Base-by-base conservation (phyloP, 2,113 vertebrate species). In the Conger conger region DNA sequence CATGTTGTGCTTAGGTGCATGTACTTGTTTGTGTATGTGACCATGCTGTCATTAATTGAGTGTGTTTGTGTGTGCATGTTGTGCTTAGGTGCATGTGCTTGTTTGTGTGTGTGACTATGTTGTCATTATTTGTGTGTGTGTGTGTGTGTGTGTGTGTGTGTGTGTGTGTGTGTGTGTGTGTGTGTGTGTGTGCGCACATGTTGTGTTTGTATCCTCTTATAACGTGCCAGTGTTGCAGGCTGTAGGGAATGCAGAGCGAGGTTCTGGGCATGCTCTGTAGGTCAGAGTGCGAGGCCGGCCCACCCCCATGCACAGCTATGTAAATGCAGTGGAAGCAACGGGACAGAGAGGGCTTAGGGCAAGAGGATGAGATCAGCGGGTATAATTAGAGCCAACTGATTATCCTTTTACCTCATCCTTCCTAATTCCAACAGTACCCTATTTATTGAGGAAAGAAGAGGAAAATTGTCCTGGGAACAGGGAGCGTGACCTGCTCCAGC, bases 341-440 rank as follows among this genome's bases (percentile, higher is more conserved):
- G 93, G 90, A 92, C 93, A 87, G 88, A 94, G 93, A 93, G 88
- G 88, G 91, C 92, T 96, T 95, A 94, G 93, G 94, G 89, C 86
- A 94, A 95, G 94, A 94, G 93, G 94, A 94, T 97, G 95, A 96
- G 93, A 92, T 95, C 92, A 92, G 90, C 92, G 93, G 91, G 92
- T 96, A 96, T 97, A 96, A 96, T 95, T 96, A 96, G 95, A 95
- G 91, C 89, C 83, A 82, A 89, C 92, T 93, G 94, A 94, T 95
- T 94, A 95, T 95, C 93, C 91, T 94, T 93, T 92, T 90, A 91
- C 91, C 91, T 92, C 93, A 92, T 93, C 92, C 90, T 87, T 89
- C 87, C 92, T 87, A 92, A 90, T 92, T 92, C 92, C 84, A 91
- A 18, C 86, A 88, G 42, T 82, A 86, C 88, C 88, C 89, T 89